A percentile compares a stretch with the other conserved stretches of the same genome.
These are phyloP conservation scores for Mesaphorura yosii DNA, from an alignment of 1,140 invertebrate species.

Conservation along the genomic window DNA sequence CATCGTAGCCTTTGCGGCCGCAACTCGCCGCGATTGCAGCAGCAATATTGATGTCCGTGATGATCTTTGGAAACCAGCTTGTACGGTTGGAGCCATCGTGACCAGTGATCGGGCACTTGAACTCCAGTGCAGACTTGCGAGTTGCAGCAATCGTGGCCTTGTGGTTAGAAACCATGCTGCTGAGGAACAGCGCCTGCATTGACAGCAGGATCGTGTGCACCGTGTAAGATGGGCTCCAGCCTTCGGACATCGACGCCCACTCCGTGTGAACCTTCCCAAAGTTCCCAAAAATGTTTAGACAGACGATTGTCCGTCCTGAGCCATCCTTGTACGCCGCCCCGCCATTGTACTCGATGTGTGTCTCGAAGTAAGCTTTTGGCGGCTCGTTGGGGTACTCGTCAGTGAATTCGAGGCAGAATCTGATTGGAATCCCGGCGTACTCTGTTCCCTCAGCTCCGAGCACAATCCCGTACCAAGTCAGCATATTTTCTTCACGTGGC, in stretches of 20 bases:
- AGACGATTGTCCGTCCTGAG: conserved; percentile 3
- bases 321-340: background rate
- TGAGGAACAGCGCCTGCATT: conserved; percentile 9
- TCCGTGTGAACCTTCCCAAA: background rate
- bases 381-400: conserved; percentile 4
- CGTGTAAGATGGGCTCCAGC: conserved; percentile 9
- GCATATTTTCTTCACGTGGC: conserved; percentile 5
- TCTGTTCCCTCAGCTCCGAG: background rate
- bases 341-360: background rate
- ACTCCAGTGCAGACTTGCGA: background rate
- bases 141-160: background rate
- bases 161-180: conserved; percentile 10
- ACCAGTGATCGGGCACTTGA: background rate
- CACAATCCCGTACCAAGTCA: conserved; percentile 7
- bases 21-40: background rate
- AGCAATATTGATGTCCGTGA: background rate
- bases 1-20: background rate
- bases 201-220: conserved; percentile 12
- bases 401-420: conserved; percentile 13
- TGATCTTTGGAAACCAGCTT: conserved; percentile 6
- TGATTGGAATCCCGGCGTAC: conserved; percentile 3
- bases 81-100: background rate
- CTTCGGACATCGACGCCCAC: conserved; percentile 2
- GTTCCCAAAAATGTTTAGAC: conserved; percentile 16
- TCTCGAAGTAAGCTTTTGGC: conserved; percentile 13